Evolutionary conservation across 2,113 vertebrate genomes (phyloP).

Genomic region (Myrmecobius fasciatus): DNA sequence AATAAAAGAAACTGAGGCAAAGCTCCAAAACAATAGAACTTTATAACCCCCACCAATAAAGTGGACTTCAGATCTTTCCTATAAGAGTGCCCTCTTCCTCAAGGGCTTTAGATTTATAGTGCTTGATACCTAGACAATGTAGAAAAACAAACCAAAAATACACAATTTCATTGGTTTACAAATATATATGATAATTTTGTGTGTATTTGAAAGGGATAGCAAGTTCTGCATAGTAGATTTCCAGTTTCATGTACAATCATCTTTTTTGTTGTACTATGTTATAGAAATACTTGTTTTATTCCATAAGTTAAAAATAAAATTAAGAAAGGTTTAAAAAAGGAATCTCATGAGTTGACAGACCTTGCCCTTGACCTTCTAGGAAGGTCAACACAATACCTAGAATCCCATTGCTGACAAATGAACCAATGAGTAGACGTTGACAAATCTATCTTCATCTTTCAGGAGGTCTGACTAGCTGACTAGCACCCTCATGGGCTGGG

Average conservation of each 20-base stretch:
- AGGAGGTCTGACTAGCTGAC: background rate
- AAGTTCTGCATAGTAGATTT: background rate
- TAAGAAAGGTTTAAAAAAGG: too few relatives aligned
- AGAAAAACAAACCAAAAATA: background rate
- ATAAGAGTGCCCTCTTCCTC: background rate
- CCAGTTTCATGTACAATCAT: background rate
- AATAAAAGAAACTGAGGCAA: background rate
- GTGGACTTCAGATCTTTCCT: background rate
- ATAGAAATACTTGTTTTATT: background rate
- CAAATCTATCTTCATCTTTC: background rate
- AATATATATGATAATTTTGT: background rate
- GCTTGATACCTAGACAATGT: background rate
- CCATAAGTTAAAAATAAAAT: background rate
- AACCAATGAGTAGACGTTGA: background rate
- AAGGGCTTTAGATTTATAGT: background rate
- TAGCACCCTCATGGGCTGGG: background rate
- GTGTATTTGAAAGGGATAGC: background rate
- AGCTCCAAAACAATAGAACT: background rate
- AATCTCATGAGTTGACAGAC: background rate
- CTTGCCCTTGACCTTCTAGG: background rate
- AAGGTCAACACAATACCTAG: background rate
- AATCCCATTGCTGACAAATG: background rate
- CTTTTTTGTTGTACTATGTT: background rate
- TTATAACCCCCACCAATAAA: background rate
- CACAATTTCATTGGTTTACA: background rate